Evolutionary conservation across 2,888 invertebrate genomes (phyloP).

Genomic region (Pristionchus mayeri): DNA sequence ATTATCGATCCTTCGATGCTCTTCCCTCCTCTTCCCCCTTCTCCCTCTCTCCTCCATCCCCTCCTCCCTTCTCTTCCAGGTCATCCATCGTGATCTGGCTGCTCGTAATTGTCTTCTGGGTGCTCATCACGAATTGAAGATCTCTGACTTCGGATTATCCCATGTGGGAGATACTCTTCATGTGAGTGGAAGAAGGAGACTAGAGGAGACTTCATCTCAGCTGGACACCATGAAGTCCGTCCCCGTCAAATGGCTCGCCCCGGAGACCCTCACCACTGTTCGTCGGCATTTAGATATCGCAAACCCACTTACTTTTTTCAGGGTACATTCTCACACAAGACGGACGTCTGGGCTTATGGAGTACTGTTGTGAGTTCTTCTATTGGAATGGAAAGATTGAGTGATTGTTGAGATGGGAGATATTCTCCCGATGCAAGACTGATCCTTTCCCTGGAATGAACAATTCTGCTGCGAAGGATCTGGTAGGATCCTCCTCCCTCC

Average conservation of each 20-base stretch:
- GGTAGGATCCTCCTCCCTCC: not conserved
- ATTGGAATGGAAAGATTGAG: no score
- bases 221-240: not conserved
- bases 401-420: slow-evolving; percentile 14
- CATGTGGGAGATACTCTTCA: not conserved
- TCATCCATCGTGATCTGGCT: slow-evolving; percentile 42
- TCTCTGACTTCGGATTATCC: slow-evolving; percentile 31
- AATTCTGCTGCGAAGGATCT: not conserved
- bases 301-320: not conserved
- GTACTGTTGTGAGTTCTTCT: not conserved
- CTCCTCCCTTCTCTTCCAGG: not conserved
- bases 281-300: not conserved
- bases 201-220: not conserved
- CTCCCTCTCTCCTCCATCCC: not conserved
- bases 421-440: slow-evolving; percentile 3
- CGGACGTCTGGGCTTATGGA: slow-evolving; percentile 39
- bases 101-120: slow-evolving; percentile 40
- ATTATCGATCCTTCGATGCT: no score
- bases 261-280: slow-evolving; percentile 3
- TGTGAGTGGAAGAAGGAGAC: not conserved
- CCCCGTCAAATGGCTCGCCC: not conserved
- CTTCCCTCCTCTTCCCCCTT: no score
- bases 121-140: slow-evolving; percentile 2
- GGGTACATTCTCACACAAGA: slow-evolving; percentile 23
- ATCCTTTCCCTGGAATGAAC: slow-evolving; percentile 26